Conservation (phyloP, 1,140 invertebrate species). For the Protaetia brevitarsis region DNA sequence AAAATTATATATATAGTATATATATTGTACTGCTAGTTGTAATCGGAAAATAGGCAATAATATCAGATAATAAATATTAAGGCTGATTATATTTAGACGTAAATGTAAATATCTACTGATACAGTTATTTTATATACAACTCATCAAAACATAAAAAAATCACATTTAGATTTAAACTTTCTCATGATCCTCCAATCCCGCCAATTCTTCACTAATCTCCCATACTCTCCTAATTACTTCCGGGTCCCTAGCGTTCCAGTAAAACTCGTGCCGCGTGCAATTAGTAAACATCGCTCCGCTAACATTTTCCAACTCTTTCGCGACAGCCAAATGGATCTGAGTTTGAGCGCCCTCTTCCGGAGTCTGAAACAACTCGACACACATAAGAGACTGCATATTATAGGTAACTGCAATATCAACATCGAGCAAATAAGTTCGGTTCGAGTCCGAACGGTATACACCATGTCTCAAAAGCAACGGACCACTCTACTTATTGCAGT, state of each 20-base stretch:
- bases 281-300: constrained; percentile 29
- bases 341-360: constrained; percentile 78
- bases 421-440: no score
- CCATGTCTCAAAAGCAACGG: no score
- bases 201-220: constrained; percentile 28
- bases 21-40: background rate
- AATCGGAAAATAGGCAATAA: background rate
- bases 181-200: constrained; percentile 22
- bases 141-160: constrained; percentile 2
- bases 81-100: background rate
- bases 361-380: no score
- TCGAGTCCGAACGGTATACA: no score
- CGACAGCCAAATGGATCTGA: constrained; percentile 69
- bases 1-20: background rate
- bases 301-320: constrained; percentile 61
- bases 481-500: no score
- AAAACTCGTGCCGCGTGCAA: constrained; percentile 27
- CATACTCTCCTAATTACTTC: constrained; percentile 28
- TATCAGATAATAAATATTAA: background rate
- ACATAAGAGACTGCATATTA: no score
- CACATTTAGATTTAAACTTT: constrained; percentile 20
- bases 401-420: no score
- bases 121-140: background rate
- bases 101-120: constrained; percentile 11
- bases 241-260: constrained; percentile 26